phyloP scores from a whole-genome alignment of 2,113 vertebrate genomes.

The Shinisaurus crocodilurus region DNA sequence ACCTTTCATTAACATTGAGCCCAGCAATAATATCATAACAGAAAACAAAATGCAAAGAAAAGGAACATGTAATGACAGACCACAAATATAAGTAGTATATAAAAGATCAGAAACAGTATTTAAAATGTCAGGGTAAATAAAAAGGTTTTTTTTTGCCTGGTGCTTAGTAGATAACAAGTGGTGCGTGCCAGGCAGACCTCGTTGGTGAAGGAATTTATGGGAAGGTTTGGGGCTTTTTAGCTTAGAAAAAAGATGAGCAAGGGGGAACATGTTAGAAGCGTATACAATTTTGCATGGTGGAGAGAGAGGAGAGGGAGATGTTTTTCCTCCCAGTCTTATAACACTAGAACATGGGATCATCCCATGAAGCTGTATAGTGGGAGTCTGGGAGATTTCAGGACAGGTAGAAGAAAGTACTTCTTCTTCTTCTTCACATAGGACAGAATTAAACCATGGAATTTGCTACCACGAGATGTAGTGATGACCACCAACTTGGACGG shows the following conservation, averaged over 20 bases:
- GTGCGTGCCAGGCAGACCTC: too few relatives aligned
- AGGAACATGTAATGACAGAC: too few relatives aligned
- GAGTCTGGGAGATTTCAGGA: background rate
- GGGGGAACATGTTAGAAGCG: background rate
- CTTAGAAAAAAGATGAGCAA: background rate
- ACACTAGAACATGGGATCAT: too few relatives aligned
- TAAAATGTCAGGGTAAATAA: background rate
- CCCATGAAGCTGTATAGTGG: background rate
- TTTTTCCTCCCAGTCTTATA: too few relatives aligned
- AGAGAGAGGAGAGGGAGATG: background rate
- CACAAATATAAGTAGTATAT: background rate
- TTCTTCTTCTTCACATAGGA: too few relatives aligned
- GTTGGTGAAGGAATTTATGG: too few relatives aligned
- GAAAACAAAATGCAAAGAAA: background rate
- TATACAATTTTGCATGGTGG: background rate
- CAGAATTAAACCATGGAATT: too few relatives aligned
- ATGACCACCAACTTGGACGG: too few relatives aligned
- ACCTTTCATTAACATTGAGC: background rate
- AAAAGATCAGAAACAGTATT: background rate
- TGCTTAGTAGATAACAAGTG: too few relatives aligned
- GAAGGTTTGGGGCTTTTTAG: background rate
- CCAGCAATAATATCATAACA: background rate
- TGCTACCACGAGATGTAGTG: background rate
- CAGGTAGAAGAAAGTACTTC: background rate
- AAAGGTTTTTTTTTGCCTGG: too few relatives aligned